phyloP scores from a whole-genome alignment of 2,113 vertebrate species.

The Notechis scutatus region DNA sequence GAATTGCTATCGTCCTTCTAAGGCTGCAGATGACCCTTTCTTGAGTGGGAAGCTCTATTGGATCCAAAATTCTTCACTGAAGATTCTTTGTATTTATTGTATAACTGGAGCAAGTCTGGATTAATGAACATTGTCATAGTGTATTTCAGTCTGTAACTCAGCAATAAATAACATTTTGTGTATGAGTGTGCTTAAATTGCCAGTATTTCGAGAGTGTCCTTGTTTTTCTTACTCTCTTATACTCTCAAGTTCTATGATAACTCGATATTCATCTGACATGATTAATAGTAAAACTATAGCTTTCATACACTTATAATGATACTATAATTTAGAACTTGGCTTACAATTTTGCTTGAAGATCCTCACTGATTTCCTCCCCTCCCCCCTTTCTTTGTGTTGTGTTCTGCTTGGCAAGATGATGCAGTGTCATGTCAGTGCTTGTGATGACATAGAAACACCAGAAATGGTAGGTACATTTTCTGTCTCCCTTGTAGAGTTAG shows the following conservation, averaged over 20 bases:
- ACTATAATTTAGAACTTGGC: background rate
- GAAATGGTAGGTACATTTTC: constrained; percentile 55
- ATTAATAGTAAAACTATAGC: background rate
- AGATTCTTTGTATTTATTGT: background rate
- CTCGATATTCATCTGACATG: background rate
- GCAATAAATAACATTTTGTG: background rate
- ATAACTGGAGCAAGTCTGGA: background rate
- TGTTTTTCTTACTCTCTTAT: background rate
- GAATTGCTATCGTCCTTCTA: background rate
- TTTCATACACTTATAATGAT: background rate
- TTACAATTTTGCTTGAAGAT: constrained; percentile 24
- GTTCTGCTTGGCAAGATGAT: constrained; percentile 55
- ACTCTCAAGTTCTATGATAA: background rate
- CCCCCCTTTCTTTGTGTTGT: background rate
- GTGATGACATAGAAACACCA: constrained; percentile 66
- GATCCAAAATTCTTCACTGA: background rate
- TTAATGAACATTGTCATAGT: background rate
- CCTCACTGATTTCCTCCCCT: constrained; percentile 2
- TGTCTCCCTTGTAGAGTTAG: background rate
- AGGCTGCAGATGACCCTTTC: background rate
- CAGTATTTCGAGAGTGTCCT: background rate
- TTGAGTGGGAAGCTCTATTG: background rate
- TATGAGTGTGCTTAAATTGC: background rate
- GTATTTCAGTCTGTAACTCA: background rate
- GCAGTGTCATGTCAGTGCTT: constrained; percentile 67